Conservation (phyloP, 2,888 invertebrate species). For the Caenorhabditis sp. region DNA sequence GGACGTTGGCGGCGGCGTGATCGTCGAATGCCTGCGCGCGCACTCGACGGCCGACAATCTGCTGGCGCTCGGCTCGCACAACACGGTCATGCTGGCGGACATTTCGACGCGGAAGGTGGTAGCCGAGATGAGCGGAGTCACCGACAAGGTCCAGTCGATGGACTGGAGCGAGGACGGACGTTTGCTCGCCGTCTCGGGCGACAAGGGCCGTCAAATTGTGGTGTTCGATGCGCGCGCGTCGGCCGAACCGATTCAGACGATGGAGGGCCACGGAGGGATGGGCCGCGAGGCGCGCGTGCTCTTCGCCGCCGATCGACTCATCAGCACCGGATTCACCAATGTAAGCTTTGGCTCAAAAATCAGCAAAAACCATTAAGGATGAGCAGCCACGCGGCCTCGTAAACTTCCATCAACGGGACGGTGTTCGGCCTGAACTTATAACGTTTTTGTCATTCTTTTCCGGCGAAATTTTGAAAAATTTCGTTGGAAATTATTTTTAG, state of each 20-base stretch:
- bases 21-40: conserved; percentile 68
- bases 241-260: conserved; percentile 69
- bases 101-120: conserved; percentile 82
- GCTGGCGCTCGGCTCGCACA: conserved; percentile 89
- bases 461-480: no score
- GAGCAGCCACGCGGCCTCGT: no score
- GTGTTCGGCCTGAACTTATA: no score
- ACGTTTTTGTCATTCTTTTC: no score
- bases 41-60: conserved; percentile 92
- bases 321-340: conserved; percentile 92
- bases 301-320: conserved; percentile 90
- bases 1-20: conserved; percentile 50
- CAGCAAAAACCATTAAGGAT: no score
- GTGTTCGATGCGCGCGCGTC: conserved; percentile 80
- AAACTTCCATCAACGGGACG: no score
- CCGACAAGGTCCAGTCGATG: conserved; percentile 87
- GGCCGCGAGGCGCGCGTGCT: conserved; percentile 83
- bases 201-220: conserved; percentile 80
- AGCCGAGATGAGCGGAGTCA: conserved; percentile 64
- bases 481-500: no score
- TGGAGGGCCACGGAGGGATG: conserved; percentile 69
- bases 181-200: conserved; percentile 84
- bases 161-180: conserved; percentile 92
- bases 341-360: no score
- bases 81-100: conserved; percentile 90